Evolutionary conservation across 2,113 vertebrate genomes (phyloP), one percentile per base, ranked within the genome.

Genomic region (Machaerirhynchus nigripectus): DNA sequence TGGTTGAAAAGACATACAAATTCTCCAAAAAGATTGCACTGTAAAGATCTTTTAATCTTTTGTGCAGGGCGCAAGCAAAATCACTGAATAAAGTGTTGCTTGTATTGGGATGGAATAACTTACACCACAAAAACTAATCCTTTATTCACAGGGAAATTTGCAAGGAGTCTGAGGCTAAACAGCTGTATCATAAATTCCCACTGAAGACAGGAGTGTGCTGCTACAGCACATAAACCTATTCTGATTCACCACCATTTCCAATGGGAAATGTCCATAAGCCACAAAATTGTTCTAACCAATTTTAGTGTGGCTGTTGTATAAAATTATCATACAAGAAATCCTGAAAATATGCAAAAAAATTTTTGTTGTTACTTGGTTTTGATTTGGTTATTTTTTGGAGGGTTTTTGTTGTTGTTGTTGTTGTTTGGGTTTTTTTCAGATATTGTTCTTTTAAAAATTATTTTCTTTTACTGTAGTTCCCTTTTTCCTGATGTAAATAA

Each of bases 261-360:
- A 21, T 19, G 17, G 35, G 19, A 78, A 89, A 76, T 19, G 87
- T 37, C 73, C 39, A 67, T 1, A 1, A 91, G 15, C 9, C 50
- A 87, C 12, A 1, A n/a, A 89, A 89, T 37, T 1, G 40, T 15
- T 71, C 42, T 28, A 77, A 69, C 21, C 20, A 52, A 27, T 89
- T 82, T 67, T 44, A 55, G 7, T 12, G 9, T 57, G 27, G 40
- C 31, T 68, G 30, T 52, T 88, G 11, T 33, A 53, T 26, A 69
- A 76, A 77, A 80, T 16, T 31, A 57, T 15, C 35, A 56, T 1
- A 74, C 22, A 44, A n/a, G 6, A 64, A 37, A 11, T 30, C 40
- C n/a, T 37, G 46, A 69, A 90, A 89, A 42, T 15, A 55, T 0
- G 1, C 52, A 56, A 4, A 24, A 7, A 9, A 0, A 0, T 12